Evolutionary conservation across 2,797 vertebrate genomes (phyloP).

Genomic region (Dryobates pubescens): DNA sequence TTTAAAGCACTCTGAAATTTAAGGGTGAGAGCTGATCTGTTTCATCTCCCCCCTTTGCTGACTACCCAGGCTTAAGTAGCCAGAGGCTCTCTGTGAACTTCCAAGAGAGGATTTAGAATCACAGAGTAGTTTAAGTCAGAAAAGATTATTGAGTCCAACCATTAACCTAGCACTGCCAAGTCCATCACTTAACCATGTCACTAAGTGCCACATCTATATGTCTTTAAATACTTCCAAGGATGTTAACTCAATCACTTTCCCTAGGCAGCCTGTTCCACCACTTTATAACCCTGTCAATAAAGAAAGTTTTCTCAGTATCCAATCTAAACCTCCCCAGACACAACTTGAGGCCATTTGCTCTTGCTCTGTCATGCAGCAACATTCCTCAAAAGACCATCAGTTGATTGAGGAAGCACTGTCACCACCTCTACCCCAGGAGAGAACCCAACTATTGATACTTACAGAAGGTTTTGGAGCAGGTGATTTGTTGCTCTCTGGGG

Average conservation of each 20-base stretch:
- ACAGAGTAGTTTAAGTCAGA: too few relatives aligned
- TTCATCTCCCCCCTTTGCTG: not conserved
- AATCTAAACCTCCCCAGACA: not conserved
- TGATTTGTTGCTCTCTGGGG: conserved; percentile 90
- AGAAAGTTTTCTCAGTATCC: too few relatives aligned
- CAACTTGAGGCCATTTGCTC: not conserved
- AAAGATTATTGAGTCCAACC: too few relatives aligned
- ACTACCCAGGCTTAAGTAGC: not conserved
- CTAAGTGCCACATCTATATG: too few relatives aligned
- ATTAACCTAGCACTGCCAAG: too few relatives aligned
- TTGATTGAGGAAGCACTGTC: not conserved
- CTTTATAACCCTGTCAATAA: too few relatives aligned
- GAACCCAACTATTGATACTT: conserved; percentile 60
- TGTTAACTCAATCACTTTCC: too few relatives aligned
- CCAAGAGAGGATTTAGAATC: not conserved
- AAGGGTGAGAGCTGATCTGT: not conserved
- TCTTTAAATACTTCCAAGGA: too few relatives aligned
- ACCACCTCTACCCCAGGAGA: not conserved
- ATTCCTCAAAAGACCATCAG: not conserved
- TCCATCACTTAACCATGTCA: too few relatives aligned
- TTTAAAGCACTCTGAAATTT: not conserved
- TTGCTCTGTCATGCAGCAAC: not conserved
- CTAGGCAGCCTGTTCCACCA: too few relatives aligned
- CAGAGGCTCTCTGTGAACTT: not conserved
- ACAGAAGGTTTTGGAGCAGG: conserved; percentile 91